A percentile compares a stretch with the other conserved stretches of the same genome.
phyloP scores from a whole-genome alignment of 2,888 invertebrate species.

The Cerastoderma edule region DNA sequence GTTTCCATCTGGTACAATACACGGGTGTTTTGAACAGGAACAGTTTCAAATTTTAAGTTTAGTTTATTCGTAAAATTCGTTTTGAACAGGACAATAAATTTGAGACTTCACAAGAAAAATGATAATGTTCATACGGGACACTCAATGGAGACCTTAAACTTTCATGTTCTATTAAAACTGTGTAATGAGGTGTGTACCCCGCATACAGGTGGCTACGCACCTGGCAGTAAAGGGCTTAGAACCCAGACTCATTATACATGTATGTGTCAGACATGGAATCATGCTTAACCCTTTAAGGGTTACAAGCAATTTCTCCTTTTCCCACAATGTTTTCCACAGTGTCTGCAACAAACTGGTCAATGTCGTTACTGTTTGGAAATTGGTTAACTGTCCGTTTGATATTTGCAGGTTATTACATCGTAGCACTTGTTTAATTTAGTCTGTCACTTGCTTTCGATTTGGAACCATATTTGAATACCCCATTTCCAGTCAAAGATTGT shows the following conservation, averaged over 20 bases:
- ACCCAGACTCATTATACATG: background rate
- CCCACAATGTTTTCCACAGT: background rate
- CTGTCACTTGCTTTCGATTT: background rate
- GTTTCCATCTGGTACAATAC: too few relatives aligned
- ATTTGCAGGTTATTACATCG: too few relatives aligned
- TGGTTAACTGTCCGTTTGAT: too few relatives aligned
- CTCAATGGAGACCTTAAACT: background rate
- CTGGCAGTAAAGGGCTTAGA: background rate
- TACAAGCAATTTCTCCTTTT: slow-evolving; percentile 9
- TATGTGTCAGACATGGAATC: background rate
- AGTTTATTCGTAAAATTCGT: too few relatives aligned
- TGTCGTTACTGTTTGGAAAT: too few relatives aligned
- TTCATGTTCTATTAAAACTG: background rate
- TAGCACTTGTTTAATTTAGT: background rate
- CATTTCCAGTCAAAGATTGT: background rate
- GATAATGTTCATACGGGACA: background rate
- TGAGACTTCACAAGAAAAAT: too few relatives aligned
- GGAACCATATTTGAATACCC: background rate
- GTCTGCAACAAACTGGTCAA: background rate
- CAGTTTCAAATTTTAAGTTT: too few relatives aligned
- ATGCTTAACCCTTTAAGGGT: background rate
- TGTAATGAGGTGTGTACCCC: background rate
- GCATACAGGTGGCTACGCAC: background rate
- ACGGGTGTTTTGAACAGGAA: too few relatives aligned
- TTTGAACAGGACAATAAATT: too few relatives aligned